phyloP scores from a whole-genome alignment of 92 coral and sea anemone species.

The Epizoanthus scotinus region DNA sequence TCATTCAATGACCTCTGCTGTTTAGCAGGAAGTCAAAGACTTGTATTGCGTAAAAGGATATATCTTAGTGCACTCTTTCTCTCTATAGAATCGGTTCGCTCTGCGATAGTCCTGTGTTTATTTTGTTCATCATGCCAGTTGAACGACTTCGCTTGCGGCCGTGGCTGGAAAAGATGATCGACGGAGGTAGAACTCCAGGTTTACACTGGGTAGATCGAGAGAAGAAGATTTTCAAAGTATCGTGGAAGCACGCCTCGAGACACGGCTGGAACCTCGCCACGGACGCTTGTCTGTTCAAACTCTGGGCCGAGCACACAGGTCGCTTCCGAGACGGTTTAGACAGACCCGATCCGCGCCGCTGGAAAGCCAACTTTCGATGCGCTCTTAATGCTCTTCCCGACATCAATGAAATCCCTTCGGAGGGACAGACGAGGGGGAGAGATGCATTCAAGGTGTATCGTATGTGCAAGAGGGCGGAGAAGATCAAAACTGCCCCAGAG shows the following conservation, averaged over 20 bases:
- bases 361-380: conserved; percentile 99
- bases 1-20: neutral
- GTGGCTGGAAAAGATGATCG: conserved; percentile 83
- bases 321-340: conserved; percentile 77
- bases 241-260: conserved; percentile 99
- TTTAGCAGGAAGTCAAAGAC: neutral
- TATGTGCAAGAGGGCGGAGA: conserved; percentile 57
- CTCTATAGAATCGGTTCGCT: neutral
- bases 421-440: conserved; percentile 87
- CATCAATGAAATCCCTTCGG: conserved; percentile 78
- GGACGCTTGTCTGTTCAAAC: conserved; percentile 89
- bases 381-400: conserved; percentile 98
- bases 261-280: conserved; percentile 85
- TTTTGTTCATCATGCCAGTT: conserved; percentile 70
- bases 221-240: conserved; percentile 80
- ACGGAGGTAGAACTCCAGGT: conserved; percentile 73
- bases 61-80: too few relatives aligned
- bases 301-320: conserved; percentile 94
- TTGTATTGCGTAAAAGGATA: neutral
- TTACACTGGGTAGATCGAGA: conserved; percentile 82
- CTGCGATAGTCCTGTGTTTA: neutral
- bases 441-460: conserved; percentile 92
- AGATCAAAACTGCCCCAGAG: conserved; percentile 1
- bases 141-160: conserved; percentile 91
- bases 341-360: conserved; percentile 88